These are phyloP conservation scores for Spatula clypeata DNA, from an alignment of 2,797 vertebrate genomes.

Conservation along the genomic window DNA sequence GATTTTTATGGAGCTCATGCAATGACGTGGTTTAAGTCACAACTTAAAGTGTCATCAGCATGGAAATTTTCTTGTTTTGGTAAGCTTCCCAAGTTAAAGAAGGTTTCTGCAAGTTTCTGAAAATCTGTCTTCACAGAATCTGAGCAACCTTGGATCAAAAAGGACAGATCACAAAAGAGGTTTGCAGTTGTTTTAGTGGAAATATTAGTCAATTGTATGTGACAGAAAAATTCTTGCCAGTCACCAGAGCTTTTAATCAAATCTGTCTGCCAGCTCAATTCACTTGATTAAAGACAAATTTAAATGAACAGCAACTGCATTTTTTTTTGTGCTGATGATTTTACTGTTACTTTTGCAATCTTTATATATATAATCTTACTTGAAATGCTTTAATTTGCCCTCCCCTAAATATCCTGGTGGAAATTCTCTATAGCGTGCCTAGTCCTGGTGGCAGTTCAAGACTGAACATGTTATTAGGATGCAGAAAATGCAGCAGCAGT, in stretches of 20 bases:
- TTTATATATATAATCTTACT: background rate
- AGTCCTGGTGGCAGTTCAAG: background rate
- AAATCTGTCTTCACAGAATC: background rate
- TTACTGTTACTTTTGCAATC: background rate
- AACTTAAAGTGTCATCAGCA: background rate
- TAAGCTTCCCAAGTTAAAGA: background rate
- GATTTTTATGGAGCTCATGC: background rate
- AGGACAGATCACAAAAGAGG: background rate
- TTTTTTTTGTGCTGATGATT: background rate
- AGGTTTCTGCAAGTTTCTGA: background rate
- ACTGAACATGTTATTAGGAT: background rate
- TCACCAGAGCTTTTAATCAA: constrained; percentile 1
- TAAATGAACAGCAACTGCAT: background rate
- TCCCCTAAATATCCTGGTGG: background rate
- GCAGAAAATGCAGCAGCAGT: background rate
- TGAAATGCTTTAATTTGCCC: background rate
- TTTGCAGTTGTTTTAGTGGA: background rate
- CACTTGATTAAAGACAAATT: background rate
- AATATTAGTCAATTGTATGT: background rate
- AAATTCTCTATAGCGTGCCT: background rate
- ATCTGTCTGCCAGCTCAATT: background rate
- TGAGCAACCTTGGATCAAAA: background rate
- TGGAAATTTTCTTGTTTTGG: background rate
- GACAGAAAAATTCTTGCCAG: background rate
- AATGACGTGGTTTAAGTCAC: background rate